Percentiles rank a stretch among this genome's conserved stretches.
Evolutionary conservation across 1,140 invertebrate species (phyloP).

Genomic region (Drosophila erecta): DNA sequence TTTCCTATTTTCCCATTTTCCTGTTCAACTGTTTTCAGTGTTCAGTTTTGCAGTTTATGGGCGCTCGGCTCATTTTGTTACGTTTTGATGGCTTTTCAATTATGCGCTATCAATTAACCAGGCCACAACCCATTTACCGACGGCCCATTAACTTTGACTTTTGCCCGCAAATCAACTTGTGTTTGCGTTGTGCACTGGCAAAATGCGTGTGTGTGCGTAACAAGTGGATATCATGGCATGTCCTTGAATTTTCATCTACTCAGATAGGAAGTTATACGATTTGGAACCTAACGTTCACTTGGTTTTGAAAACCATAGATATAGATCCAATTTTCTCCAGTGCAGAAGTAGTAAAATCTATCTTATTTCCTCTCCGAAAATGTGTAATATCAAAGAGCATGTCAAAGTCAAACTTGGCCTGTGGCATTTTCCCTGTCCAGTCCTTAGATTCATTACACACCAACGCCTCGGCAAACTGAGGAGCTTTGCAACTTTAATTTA

Average conservation of each 20-base stretch:
- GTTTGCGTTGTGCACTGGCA: slow-evolving; percentile 10
- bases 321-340: background rate
- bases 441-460: slow-evolving; percentile 31
- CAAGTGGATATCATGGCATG: too few species aligned
- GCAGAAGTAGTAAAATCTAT: background rate
- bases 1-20: background rate
- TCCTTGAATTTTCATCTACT: too few species aligned
- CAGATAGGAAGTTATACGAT: too few species aligned
- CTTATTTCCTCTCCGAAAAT: slow-evolving; percentile 13
- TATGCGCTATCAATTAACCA: slow-evolving; percentile 48
- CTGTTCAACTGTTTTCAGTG: too few species aligned
- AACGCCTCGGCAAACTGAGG: slow-evolving; percentile 43
- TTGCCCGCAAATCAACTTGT: slow-evolving; percentile 9
- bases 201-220: background rate
- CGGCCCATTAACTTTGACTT: slow-evolving; percentile 27
- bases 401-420: slow-evolving; percentile 32
- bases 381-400: slow-evolving; percentile 40
- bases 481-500: slow-evolving; percentile 45
- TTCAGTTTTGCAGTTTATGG: background rate
- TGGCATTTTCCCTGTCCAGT: slow-evolving; percentile 21
- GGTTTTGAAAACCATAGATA: background rate
- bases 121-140: slow-evolving; percentile 34
- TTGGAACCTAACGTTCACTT: too few species aligned
- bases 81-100: slow-evolving; percentile 44
- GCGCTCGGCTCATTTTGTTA: slow-evolving; percentile 17